These are phyloP conservation scores for Macrostomum lignano DNA, from an alignment of 1,140 invertebrate genomes.

Conservation along the genomic window DNA sequence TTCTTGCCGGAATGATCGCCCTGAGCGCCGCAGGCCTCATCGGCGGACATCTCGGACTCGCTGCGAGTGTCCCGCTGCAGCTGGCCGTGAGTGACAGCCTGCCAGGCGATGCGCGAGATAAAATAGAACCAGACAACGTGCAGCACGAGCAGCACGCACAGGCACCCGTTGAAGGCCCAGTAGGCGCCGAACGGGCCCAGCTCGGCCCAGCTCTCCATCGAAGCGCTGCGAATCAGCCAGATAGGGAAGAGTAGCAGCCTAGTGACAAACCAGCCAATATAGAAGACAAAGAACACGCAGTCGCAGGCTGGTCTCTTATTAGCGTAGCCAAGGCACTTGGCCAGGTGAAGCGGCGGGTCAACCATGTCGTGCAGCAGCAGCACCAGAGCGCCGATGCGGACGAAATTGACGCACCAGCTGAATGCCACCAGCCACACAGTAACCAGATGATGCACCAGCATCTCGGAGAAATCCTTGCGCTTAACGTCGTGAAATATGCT, in stretches of 20 bases:
- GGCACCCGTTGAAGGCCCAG: constrained; percentile 64
- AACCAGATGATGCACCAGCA: constrained; percentile 74
- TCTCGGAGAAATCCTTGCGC: constrained; percentile 61
- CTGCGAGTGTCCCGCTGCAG: too few relatives aligned
- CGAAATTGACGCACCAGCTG: constrained; percentile 68
- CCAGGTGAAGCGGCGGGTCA: constrained; percentile 32
- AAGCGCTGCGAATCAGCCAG: constrained; percentile 8
- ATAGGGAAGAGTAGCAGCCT: constrained; percentile 35
- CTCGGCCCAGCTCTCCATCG: neutral
- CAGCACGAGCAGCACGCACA: constrained; percentile 50
- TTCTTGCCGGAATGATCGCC: too few relatives aligned
- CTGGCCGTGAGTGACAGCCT: too few relatives aligned
- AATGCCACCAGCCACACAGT: constrained; percentile 55
- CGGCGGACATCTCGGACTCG: too few relatives aligned
- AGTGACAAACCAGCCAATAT: constrained; percentile 5
- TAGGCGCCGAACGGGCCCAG: constrained; percentile 57
- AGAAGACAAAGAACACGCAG: constrained; percentile 35
- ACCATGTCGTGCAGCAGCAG: constrained; percentile 52
- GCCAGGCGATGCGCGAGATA: constrained; percentile 75
- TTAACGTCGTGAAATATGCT: constrained; percentile 67
- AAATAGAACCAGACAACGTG: too few relatives aligned
- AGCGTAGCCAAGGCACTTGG: constrained; percentile 64
- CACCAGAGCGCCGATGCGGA: constrained; percentile 56
- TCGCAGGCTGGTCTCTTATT: constrained; percentile 57
- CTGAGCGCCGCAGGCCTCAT: too few relatives aligned